These are phyloP conservation scores for Bradypodion ventrale DNA, from an alignment of 2,797 vertebrate genomes.

Conservation along the genomic window DNA sequence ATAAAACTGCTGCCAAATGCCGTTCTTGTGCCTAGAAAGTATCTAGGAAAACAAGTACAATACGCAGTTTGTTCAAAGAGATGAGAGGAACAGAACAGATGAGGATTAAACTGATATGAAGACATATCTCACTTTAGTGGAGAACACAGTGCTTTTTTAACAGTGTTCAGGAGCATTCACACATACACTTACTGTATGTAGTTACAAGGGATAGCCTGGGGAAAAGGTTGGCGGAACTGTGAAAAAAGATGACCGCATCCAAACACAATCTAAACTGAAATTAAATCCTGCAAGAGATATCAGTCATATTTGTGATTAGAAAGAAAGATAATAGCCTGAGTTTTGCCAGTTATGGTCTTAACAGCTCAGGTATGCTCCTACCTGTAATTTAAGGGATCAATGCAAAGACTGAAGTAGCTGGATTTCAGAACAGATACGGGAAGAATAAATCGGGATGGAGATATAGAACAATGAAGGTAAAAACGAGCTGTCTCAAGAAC, in stretches of 20 bases:
- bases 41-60: not conserved
- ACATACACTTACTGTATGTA: no score
- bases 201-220: not conserved
- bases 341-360: not conserved
- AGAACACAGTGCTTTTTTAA: not conserved
- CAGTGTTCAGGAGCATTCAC: not conserved
- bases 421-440: not conserved
- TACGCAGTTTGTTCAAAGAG: not conserved
- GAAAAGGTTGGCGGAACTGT: no score
- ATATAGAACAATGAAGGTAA: no score
- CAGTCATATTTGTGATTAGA: not conserved
- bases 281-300: not conserved
- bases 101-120: not conserved
- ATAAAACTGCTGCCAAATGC: not conserved
- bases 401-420: not conserved
- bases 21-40: not conserved
- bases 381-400: not conserved
- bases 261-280: not conserved
- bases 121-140: not conserved
- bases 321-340: not conserved
- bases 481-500: no score
- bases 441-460: not conserved
- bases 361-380: not conserved
- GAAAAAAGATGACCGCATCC: not conserved
- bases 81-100: not conserved